phyloP scores from a whole-genome alignment of 2,113 vertebrate species.

The Microtus ochrogaster region DNA sequence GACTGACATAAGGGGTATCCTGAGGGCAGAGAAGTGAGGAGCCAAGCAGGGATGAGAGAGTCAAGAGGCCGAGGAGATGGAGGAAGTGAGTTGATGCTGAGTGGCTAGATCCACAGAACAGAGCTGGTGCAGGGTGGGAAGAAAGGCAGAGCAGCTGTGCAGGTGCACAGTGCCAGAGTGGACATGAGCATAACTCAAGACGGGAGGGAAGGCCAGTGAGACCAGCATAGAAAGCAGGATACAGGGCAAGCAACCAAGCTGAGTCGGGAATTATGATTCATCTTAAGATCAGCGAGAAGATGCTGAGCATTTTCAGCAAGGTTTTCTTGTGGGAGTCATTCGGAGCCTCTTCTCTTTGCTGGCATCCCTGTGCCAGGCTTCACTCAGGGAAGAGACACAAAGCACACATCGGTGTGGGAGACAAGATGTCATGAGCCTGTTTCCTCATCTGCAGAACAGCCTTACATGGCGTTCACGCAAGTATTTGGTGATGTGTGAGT shows the following conservation, averaged over 20 bases:
- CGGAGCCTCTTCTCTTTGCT: background rate
- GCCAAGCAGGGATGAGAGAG: background rate
- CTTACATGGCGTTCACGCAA: background rate
- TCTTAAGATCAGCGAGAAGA: background rate
- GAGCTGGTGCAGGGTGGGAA: accelerated
- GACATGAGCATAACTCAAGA: background rate
- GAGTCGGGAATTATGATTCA: background rate
- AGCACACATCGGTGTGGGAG: background rate
- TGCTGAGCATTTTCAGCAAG: background rate
- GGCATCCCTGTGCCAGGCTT: background rate
- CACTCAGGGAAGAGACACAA: background rate
- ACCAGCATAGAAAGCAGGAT: background rate
- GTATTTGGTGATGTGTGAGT: background rate
- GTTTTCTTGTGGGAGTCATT: background rate
- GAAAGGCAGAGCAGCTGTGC: accelerated
- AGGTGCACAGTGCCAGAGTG: background rate
- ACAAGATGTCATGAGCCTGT: background rate
- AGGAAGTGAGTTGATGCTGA: background rate
- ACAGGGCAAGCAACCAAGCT: too few species aligned
- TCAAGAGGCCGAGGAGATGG: background rate
- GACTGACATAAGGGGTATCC: accelerated
- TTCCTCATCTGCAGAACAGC: background rate
- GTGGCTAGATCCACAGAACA: background rate
- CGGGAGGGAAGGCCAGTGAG: background rate
- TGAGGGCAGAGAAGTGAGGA: background rate